These are phyloP conservation scores for Trichacis sp. DNA, from an alignment of 2,888 invertebrate genomes.

Conservation along the genomic window DNA sequence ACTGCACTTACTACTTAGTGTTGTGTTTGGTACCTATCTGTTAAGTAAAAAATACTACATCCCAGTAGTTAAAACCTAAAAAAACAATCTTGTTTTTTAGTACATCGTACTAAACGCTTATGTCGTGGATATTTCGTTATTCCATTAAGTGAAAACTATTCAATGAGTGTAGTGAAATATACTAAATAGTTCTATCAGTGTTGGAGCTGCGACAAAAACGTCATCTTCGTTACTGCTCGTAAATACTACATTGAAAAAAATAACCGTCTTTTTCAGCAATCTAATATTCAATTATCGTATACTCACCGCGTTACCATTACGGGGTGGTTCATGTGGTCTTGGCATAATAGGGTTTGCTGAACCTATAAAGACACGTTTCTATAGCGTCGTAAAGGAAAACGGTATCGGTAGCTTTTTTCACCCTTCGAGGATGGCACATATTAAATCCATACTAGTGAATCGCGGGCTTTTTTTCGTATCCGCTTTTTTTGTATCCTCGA, in stretches of 20 bases:
- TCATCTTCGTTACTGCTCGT: background rate
- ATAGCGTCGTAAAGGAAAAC: conserved; percentile 34
- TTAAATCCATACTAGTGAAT: conserved; percentile 23
- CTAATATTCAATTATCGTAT: conserved; percentile 36
- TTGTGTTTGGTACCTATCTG: no score
- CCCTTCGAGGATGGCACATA: conserved; percentile 14
- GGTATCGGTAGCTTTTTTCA: conserved; percentile 23
- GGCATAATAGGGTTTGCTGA: conserved; percentile 13
- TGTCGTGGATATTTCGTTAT: no score
- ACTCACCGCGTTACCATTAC: conserved; percentile 9
- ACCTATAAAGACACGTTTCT: conserved; percentile 21
- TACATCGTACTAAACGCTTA: no score
- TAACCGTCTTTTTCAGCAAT: conserved; percentile 19
- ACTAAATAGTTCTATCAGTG: no score
- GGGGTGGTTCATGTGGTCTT: conserved; percentile 11
- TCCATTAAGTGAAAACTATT: no score
- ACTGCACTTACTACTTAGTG: no score
- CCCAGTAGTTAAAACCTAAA: no score
- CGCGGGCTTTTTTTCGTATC: conserved; percentile 1
- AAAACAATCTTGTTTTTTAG: no score
- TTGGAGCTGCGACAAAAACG: no score
- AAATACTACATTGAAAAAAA: conserved; percentile 11
- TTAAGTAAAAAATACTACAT: no score
- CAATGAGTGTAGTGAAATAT: no score
- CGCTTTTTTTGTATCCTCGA: background rate